These are phyloP conservation scores for Caenorhabditis auriculariae DNA, from an alignment of 2,888 invertebrate species.

Conservation along the genomic window DNA sequence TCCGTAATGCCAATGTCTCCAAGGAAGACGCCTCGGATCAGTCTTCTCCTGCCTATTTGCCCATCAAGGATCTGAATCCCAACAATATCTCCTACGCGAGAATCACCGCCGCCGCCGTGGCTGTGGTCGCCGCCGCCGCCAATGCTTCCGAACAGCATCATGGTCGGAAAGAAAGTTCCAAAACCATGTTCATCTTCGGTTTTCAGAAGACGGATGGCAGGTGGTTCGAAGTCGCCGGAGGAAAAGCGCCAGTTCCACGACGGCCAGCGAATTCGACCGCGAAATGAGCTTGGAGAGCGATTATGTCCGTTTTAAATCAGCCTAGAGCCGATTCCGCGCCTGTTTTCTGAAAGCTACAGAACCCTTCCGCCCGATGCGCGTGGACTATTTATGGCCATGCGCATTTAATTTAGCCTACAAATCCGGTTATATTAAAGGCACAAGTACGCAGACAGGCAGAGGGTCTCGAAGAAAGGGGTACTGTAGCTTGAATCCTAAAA, in stretches of 20 bases:
- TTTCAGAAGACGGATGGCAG: slow-evolving; percentile 42
- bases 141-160: slow-evolving; percentile 1
- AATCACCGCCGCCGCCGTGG: slow-evolving; percentile 24
- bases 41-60: too few relatives aligned
- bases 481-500: too few relatives aligned
- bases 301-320: neutral
- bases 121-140: slow-evolving; percentile 13
- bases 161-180: too few relatives aligned
- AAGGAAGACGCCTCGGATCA: neutral
- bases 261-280: slow-evolving; percentile 23
- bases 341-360: too few relatives aligned
- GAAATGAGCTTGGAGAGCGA: slow-evolving; percentile 23
- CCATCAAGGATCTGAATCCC: neutral
- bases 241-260: slow-evolving; percentile 34
- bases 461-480: too few relatives aligned
- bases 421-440: too few relatives aligned
- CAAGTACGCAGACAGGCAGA: too few relatives aligned
- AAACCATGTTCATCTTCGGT: neutral
- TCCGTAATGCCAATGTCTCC: slow-evolving; percentile 5
- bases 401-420: too few relatives aligned
- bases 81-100: slow-evolving; percentile 9
- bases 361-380: too few relatives aligned
- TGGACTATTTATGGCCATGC: too few relatives aligned
- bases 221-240: slow-evolving; percentile 33
- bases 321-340: too few relatives aligned